Base-by-base conservation (phyloP, 2,797 vertebrate species). In the Setipinna tenuifilis region DNA sequence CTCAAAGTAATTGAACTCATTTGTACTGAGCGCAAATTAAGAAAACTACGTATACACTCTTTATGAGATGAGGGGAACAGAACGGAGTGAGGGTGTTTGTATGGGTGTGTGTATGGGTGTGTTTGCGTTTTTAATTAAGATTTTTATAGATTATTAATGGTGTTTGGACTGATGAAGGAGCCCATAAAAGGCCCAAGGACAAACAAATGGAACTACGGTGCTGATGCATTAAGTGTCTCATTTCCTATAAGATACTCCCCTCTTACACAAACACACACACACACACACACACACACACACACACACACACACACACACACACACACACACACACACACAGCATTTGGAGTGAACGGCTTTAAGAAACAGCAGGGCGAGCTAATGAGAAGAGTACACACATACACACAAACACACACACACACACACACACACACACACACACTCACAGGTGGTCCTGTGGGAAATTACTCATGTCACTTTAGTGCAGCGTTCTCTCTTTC, bases 101-200 rank as follows among this genome's bases (percentile, higher is more conserved):
- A 10, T 48, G 46, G 3, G 46, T 10, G 46, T 48, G 46, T 10
- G 46, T 48, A 19, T 3, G 12, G 3, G 57, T 58, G 57, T 58
- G 57, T 75, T 28, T 75, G 31, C 6, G 68, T 75, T 28, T 75
- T 41, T 75, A 31, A 75, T 75, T 75, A 31, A 23, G 23, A 85
- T 87, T 78, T 84, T 31, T 61, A n/a, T 88, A 48, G 59, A 88
- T 87, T 83, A 85, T 85, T 88, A 86, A 90, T 84, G 58, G 50
- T 86, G 75, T 90, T 90, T 88, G 85, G 83, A 85, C 50, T 61
- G 83, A 83, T 87, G 81, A 84, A 80, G 84, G 65, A 28, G 16
- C 68, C n/a, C 83, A 80, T 44, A 44, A 83, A 62, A 83, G 61
- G 85, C 83, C 85, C 21, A 75, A 16, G 82, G 87, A 85, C 21